phyloP scores from a whole-genome alignment of 2,113 vertebrate genomes.

The Apodemus sylvaticus region DNA sequence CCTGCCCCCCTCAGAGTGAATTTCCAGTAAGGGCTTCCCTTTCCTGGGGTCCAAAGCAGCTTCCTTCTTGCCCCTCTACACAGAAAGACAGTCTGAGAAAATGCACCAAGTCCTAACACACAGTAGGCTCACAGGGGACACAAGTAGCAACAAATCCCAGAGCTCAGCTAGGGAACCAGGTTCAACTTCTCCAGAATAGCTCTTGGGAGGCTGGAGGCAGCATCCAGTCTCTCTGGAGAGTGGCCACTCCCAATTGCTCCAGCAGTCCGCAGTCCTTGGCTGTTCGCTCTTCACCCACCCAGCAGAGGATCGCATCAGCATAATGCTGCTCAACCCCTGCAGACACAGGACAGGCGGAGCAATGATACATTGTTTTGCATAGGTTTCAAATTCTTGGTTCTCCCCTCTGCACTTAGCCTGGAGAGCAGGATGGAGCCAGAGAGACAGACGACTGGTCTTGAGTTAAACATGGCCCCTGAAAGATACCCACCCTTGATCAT shows the following conservation, averaged over 20 bases:
- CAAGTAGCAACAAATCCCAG: accelerated
- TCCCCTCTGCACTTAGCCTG: background rate
- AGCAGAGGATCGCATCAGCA: accelerated
- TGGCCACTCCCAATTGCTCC: background rate
- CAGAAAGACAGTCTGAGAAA: background rate
- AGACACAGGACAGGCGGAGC: accelerated
- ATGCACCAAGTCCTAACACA: accelerated
- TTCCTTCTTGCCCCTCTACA: accelerated
- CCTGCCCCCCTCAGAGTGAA: background rate
- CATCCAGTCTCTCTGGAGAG: background rate
- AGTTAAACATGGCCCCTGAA: no score
- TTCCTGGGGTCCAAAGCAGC: no score
- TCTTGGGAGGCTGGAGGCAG: background rate
- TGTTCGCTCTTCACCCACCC: accelerated
- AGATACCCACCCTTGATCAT: no score
- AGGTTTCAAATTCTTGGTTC: accelerated
- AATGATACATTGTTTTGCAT: accelerated
- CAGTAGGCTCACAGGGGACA: accelerated
- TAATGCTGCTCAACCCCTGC: accelerated
- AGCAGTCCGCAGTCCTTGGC: accelerated
- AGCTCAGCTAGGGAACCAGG: accelerated
- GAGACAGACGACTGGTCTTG: background rate
- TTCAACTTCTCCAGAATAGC: background rate
- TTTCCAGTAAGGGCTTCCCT: background rate
- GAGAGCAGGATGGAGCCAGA: background rate